Evolutionary conservation across 2,113 vertebrate genomes (phyloP).

Genomic region (Amblyopsis rosae): DNA sequence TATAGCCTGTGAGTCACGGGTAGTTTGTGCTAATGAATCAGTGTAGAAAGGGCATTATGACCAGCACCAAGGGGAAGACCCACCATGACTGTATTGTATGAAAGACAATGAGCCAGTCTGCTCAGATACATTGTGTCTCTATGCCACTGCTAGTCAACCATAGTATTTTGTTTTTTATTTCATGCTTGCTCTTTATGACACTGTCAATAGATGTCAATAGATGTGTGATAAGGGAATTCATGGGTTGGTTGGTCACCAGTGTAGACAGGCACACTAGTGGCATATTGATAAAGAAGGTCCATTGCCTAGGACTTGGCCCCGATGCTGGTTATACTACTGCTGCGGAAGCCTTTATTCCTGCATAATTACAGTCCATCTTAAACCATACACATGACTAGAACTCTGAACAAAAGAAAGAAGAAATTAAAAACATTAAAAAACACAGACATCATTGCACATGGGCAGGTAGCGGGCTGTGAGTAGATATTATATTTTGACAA

Average conservation of each 20-base stretch:
- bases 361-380: no score
- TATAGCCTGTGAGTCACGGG: conserved; percentile 6
- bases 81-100: neutral
- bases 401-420: no score
- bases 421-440: no score
- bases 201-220: neutral
- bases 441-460: no score
- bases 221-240: neutral
- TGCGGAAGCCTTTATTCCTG: neutral
- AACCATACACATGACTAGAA: no score
- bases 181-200: neutral
- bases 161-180: neutral
- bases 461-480: no score
- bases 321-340: neutral
- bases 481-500: no score
- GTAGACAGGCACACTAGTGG: conserved; percentile 27
- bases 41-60: conserved; percentile 33
- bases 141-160: neutral
- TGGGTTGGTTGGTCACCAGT: conserved; percentile 18
- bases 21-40: conserved; percentile 31
- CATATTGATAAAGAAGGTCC: neutral
- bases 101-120: no score
- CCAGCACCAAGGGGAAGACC: conserved; percentile 16
- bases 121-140: conserved; percentile 10
- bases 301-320: no score